These are phyloP conservation scores for Willisornis vidua DNA, from an alignment of 2,113 vertebrate species.

Conservation along the genomic window DNA sequence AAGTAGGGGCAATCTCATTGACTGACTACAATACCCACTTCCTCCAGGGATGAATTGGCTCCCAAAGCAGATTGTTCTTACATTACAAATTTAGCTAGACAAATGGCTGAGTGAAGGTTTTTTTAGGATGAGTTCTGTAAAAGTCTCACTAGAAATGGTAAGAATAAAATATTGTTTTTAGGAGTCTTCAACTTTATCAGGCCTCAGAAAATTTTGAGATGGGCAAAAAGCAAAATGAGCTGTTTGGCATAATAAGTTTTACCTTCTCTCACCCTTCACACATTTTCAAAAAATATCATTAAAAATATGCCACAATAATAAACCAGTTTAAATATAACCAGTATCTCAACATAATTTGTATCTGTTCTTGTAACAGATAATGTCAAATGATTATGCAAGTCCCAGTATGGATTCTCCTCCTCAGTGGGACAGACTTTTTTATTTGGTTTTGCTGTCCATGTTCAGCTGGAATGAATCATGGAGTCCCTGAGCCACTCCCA, in stretches of 20 bases:
- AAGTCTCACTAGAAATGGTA: background rate
- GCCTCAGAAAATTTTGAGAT: background rate
- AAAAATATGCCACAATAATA: background rate
- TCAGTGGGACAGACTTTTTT: background rate
- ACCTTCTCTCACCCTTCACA: background rate
- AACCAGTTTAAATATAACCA: background rate
- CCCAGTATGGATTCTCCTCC: background rate
- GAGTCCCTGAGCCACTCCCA: background rate
- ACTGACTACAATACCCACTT: constrained; percentile 35
- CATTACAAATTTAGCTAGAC: constrained; percentile 10
- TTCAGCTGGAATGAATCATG: background rate
- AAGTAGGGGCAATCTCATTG: constrained; percentile 48
- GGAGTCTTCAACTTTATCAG: background rate
- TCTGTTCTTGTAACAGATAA: background rate
- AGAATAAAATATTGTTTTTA: background rate
- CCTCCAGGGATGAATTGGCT: constrained; percentile 23
- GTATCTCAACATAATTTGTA: background rate
- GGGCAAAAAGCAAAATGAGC: background rate
- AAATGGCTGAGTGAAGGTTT: background rate
- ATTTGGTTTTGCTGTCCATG: background rate
- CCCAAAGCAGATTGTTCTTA: constrained; percentile 28
- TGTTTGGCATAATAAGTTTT: background rate
- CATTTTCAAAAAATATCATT: background rate
- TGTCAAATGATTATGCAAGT: background rate
- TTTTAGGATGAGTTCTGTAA: background rate